Conservation (phyloP, 2,113 vertebrate genomes). For the Neotragus moschatus region DNA sequence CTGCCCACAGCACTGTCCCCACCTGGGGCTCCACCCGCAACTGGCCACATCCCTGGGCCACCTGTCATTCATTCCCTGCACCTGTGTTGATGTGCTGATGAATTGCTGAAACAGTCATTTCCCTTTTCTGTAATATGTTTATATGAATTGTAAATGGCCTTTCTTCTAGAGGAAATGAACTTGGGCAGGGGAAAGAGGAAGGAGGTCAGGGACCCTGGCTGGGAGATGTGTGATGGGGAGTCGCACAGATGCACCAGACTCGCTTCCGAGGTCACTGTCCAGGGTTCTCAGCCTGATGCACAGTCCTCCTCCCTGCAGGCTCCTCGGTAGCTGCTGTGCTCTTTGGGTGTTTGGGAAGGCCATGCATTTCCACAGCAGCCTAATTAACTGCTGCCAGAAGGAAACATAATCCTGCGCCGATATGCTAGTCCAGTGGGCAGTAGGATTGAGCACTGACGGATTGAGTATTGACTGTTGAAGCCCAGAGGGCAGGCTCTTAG, state of each 20-base stretch:
- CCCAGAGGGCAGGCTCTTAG: too few species aligned
- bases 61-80: rapidly evolving
- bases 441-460: rapidly evolving
- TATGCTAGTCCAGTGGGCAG: background rate
- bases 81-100: rapidly evolving
- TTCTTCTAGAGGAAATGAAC: background rate
- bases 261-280: rapidly evolving
- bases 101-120: background rate
- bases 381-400: background rate
- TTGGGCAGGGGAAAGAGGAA: background rate
- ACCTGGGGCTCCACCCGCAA: background rate
- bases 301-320: rapidly evolving
- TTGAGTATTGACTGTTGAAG: background rate
- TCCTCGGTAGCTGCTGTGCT: too few species aligned
- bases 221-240: background rate
- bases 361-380: background rate
- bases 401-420: background rate
- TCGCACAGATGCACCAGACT: background rate
- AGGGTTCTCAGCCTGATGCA: rapidly evolving
- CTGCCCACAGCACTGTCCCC: rapidly evolving
- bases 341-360: background rate
- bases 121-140: background rate
- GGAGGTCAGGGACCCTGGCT: too few species aligned
- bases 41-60: background rate
- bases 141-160: background rate